These are phyloP conservation scores for Leistus spinibarbis DNA, from an alignment of 2,888 invertebrate genomes.

Conservation along the genomic window DNA sequence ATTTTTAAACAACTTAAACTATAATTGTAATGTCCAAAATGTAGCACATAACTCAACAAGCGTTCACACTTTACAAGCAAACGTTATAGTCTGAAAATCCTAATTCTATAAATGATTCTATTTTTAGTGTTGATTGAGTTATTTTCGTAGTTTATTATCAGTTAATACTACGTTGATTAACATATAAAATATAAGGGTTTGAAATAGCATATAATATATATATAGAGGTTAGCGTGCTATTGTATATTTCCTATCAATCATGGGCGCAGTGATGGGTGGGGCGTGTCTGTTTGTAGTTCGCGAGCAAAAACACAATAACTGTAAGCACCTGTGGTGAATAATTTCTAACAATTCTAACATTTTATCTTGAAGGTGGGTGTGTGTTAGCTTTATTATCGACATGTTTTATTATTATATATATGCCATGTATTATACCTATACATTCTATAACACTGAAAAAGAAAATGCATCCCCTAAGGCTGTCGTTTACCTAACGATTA, in stretches of 20 bases:
- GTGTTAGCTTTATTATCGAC: background rate
- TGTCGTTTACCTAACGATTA: too few species aligned
- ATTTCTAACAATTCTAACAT: background rate
- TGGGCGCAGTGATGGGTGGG: background rate
- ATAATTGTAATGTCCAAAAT: too few species aligned
- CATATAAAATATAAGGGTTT: background rate
- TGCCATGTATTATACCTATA: background rate
- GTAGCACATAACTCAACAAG: background rate
- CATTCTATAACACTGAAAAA: too few species aligned
- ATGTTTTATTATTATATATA: background rate
- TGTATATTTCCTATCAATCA: slow-evolving; percentile 6
- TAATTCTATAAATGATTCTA: too few species aligned
- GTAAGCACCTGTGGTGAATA: background rate
- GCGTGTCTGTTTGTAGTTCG: slow-evolving; percentile 1
- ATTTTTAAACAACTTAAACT: too few species aligned
- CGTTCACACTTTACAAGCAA: background rate
- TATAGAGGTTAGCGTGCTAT: background rate
- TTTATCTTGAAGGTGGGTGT: background rate
- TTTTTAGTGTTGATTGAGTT: too few species aligned
- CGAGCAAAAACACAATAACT: slow-evolving; percentile 8
- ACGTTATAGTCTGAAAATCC: background rate
- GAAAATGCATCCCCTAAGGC: too few species aligned
- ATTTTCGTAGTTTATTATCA: too few species aligned
- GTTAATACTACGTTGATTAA: too few species aligned
- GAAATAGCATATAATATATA: too few species aligned